Evolutionary conservation across 2,113 vertebrate species (phyloP).

Genomic region (Acrocephalus kingi): DNA sequence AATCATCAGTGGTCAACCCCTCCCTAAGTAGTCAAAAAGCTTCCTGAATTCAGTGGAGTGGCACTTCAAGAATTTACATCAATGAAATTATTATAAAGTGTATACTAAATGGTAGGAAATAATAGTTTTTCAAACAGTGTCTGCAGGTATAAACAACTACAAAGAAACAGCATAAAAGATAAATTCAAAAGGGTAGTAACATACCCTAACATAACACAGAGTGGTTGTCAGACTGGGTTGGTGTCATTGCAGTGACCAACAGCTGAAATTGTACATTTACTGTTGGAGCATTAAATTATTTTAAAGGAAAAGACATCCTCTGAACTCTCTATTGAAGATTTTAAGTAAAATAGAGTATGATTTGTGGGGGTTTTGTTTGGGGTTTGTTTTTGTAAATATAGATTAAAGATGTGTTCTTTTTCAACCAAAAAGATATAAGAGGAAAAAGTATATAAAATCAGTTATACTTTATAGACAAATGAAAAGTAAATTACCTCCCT

Average conservation of each 20-base stretch:
- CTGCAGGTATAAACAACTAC: not conserved
- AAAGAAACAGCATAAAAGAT: not conserved
- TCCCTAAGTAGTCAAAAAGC: not conserved
- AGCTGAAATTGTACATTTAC: not conserved
- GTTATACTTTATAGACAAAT: not conserved
- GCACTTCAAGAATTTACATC: not conserved
- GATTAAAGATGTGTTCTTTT: not conserved
- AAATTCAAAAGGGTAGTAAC: not conserved
- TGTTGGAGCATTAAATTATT: not conserved
- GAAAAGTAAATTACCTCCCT: not conserved
- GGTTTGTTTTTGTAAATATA: not conserved
- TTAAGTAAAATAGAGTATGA: not conserved
- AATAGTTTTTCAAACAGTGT: not conserved
- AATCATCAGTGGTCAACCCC: not conserved
- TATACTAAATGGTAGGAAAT: not conserved
- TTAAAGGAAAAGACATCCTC: not conserved
- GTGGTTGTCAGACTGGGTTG: not conserved
- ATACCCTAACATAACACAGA: too few species aligned
- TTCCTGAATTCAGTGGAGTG: not conserved
- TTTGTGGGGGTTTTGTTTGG: not conserved
- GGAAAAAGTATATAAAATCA: not conserved
- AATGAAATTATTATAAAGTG: not conserved
- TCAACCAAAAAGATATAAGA: not conserved
- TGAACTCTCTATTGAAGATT: not conserved
- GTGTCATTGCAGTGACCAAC: not conserved